These are phyloP conservation scores for Lasius fuliginosus DNA, from an alignment of 2,888 invertebrate genomes.

Conservation along the genomic window DNA sequence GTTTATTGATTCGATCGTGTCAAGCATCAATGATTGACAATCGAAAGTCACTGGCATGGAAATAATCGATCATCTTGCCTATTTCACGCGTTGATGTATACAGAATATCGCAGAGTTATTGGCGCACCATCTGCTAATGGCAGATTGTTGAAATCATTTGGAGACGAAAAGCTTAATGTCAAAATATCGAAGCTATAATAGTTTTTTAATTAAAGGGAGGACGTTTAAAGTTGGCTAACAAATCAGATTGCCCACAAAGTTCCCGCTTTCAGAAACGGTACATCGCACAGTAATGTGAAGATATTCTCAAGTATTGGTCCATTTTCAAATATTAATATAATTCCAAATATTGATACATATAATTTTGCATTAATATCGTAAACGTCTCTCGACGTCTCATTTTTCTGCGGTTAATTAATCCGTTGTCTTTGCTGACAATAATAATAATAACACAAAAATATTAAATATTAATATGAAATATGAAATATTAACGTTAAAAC, in stretches of 20 bases:
- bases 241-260: not conserved
- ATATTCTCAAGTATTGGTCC: not conserved
- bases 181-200: not conserved
- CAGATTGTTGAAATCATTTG: not conserved
- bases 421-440: not conserved
- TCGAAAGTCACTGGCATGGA: slow-evolving; percentile 75
- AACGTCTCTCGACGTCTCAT: too few species aligned
- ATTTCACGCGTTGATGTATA: not conserved
- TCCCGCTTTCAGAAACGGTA: not conserved
- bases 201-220: not conserved
- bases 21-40: slow-evolving; percentile 18
- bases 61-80: slow-evolving; percentile 72
- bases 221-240: too few species aligned
- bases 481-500: not conserved
- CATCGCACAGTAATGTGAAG: too few species aligned
- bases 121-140: not conserved
- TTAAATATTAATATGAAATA: not conserved
- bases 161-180: not conserved
- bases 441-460: not conserved
- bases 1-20: not conserved
- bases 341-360: not conserved
- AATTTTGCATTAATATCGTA: too few species aligned
- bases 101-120: too few species aligned
- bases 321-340: not conserved
- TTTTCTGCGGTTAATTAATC: too few species aligned